A percentile compares a stretch with the other conserved stretches of the same genome.
Evolutionary conservation across 2,888 invertebrate genomes (phyloP).

Genomic region (Lasioglossum oenotherae): DNA sequence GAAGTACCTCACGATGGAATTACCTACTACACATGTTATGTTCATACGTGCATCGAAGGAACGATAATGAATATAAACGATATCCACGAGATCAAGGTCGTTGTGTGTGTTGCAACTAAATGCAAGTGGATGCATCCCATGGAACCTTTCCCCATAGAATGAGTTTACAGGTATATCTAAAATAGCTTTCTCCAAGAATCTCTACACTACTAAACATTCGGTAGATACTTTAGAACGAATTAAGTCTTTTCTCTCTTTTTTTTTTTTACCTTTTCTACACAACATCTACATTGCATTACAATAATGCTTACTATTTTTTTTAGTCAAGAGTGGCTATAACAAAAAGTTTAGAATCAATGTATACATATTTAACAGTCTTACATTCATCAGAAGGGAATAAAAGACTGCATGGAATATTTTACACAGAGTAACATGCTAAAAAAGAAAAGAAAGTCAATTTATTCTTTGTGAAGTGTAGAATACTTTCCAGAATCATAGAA

Average conservation of each 20-base stretch:
- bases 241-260: conserved; percentile 35
- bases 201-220: conserved; percentile 69
- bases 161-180: conserved; percentile 83
- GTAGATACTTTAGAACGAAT: conserved; percentile 62
- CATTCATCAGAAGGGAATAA: conserved; percentile 23
- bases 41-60: conserved; percentile 79
- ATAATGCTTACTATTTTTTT: conserved; percentile 64
- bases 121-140: conserved; percentile 84
- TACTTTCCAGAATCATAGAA: neutral
- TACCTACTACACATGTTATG: conserved; percentile 72
- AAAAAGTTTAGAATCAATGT: conserved; percentile 60
- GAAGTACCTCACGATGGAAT: conserved; percentile 83
- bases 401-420: conserved; percentile 49
- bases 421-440: conserved; percentile 30
- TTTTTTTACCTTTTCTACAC: conserved; percentile 41
- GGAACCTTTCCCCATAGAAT: conserved; percentile 83
- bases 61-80: conserved; percentile 84
- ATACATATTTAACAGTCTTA: conserved; percentile 41
- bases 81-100: conserved; percentile 85
- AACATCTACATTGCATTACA: conserved; percentile 57
- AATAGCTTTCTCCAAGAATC: conserved; percentile 71
- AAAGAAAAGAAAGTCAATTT: neutral
- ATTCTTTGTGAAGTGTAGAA: neutral
- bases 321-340: conserved; percentile 68
- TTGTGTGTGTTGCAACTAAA: conserved; percentile 85